Base-by-base conservation (phyloP, 2,113 vertebrate genomes). In the Scomber colias region DNA sequence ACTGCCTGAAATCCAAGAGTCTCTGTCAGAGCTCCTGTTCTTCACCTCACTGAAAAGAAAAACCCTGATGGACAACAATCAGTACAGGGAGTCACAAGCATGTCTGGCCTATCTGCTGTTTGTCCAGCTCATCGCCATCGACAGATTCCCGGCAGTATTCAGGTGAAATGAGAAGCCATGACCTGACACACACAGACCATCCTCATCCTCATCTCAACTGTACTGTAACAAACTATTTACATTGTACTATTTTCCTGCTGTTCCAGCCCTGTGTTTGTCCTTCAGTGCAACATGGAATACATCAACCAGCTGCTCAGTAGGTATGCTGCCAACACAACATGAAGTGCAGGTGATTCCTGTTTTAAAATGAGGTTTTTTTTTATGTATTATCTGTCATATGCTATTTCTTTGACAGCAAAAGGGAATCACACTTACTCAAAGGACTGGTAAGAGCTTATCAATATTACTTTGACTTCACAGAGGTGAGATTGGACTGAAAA, bases 41-140 rank as follows among this genome's bases (percentile, higher is more conserved):
- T 93, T 92, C 79, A 77, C 61, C 77, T 84, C 89, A 11, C 50
- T 76, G 63, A 93, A 67, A 77, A 92, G 44, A 87, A 90, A 87
- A 68, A 79, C 92, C 68, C 77, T 90, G 3, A 91, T 92, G 17
- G 92, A 95, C 55, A 92, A 92, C 50, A 61, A 0, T 51, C 87
- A 96, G 49, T 88, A 88, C 0, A 87, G 81, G 2, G 96, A 98
- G 69, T 93, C 97, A 5, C 85, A 94, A 87, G 98, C 97, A 1
- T 97, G 97, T 81, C 87, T 98, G 79, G 94, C 98, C 1, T 99
- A 99, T 57, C 89, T 99, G n/a, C 71, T 98, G 16, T 98, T 98
- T 92, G 98, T 97, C 70, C 97, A 97, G 71, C 93, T 95, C 74
- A 95, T 99, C 70, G 92, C 91, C 76, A 92, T 95, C 0, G 93